These are phyloP conservation scores for Ahaetulla prasina DNA, from an alignment of 2,113 vertebrate species.

Conservation along the genomic window DNA sequence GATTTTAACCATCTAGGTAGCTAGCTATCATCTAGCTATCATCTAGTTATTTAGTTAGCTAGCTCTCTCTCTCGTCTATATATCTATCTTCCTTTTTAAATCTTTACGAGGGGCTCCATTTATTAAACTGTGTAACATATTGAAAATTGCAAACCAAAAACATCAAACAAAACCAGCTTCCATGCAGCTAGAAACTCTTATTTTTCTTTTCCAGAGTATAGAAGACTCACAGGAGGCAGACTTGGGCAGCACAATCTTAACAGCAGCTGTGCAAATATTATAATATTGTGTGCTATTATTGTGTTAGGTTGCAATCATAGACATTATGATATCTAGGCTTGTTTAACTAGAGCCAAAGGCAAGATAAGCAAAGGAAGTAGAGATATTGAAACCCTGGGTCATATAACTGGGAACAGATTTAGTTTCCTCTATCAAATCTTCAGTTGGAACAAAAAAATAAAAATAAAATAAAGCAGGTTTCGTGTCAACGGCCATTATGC, in stretches of 20 bases:
- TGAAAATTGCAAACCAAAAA: slow-evolving; percentile 39
- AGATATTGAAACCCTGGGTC: slow-evolving; percentile 27
- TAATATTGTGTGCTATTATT: slow-evolving; percentile 36
- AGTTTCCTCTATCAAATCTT: slow-evolving; percentile 28
- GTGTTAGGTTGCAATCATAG: slow-evolving; percentile 29
- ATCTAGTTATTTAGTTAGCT: slow-evolving; percentile 28
- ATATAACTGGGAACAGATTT: slow-evolving; percentile 7
- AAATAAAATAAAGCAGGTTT: neutral
- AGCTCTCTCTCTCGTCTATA: neutral
- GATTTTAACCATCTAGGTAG: no score
- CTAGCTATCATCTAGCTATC: slow-evolving; percentile 38
- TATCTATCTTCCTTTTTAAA: slow-evolving; percentile 20
- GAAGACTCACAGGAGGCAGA: slow-evolving; percentile 61
- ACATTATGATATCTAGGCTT: slow-evolving; percentile 56
- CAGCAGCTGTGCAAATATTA: slow-evolving; percentile 73
- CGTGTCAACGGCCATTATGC: neutral
- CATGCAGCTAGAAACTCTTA: slow-evolving; percentile 66
- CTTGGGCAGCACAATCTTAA: slow-evolving; percentile 57
- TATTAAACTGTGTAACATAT: neutral
- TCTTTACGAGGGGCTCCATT: slow-evolving; percentile 3
- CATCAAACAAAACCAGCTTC: slow-evolving; percentile 65
- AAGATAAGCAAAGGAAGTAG: slow-evolving; percentile 45
- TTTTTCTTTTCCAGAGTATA: slow-evolving; percentile 58
- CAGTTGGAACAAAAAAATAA: slow-evolving; percentile 18
- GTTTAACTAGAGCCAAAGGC: slow-evolving; percentile 55